Base-by-base conservation (phyloP, 2,113 vertebrate genomes). In the Scytalopus superciliaris region DNA sequence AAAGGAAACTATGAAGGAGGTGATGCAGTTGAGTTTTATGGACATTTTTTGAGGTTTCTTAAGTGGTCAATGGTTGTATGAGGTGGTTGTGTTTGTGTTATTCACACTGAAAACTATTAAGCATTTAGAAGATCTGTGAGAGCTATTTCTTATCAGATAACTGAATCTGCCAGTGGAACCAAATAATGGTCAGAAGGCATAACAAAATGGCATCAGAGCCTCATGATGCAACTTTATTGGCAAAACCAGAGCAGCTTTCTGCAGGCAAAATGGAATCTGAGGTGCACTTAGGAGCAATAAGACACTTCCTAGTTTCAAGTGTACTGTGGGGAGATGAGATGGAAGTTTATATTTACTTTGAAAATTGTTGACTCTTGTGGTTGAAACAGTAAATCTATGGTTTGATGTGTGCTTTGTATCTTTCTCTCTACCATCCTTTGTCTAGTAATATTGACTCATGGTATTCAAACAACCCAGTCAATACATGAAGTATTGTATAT, bases 401-500 rank as follows among this genome's bases (percentile, higher is more conserved):
- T 45, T 94, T 96, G 44, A 73, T 87, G 40, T 88, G 77, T 93
- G 74, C n/a, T 91, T 97, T 93, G 35, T 90, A 5, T 90, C 37
- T 93, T 95, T 62, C 94, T 96, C 79, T 91, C 72, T 94, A 69
- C 64, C 56, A 67, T 79, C 67, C 12, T 44, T 75, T 94, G 55
- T 94, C 70, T 82, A 82, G 60, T 91, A 93, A 50, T 94, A 96
- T 42, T 91, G 93, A 96, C 82, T 95, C 73, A 94, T 16, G 33
- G 23, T 89, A 84, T 93, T 83, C 70, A 91, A 55, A 88, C 67
- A 94, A 64, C 40, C 16, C 55, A 94, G 90, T 97, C 92, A 87
- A 92, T 97, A 93, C 52, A 63, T 92, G 75, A 74, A 96, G 35
- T 95, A 90, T 94, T 93, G 62, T 69, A 50, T 89, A 96, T 49